phyloP scores from a whole-genome alignment of 1,140 invertebrate genomes.

The Brachionus manjavacas region DNA sequence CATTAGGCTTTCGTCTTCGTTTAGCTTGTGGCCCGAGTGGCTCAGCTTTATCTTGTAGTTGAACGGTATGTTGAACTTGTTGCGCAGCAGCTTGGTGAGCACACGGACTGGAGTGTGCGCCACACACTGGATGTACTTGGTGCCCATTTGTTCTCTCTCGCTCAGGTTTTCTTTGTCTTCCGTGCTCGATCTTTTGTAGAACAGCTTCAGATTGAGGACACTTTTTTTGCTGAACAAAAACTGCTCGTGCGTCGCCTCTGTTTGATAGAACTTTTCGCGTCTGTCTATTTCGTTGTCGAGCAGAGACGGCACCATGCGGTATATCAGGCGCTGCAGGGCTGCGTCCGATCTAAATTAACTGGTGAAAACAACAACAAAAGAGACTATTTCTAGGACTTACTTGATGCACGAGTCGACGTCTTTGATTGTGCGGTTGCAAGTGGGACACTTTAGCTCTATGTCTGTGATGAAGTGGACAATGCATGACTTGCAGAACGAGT shows the following conservation, averaged over 20 bases:
- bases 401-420: neutral
- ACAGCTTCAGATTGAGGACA: neutral
- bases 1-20: neutral
- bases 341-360: neutral
- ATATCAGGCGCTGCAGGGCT: slow-evolving; percentile 19
- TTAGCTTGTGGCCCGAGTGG: neutral
- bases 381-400: neutral
- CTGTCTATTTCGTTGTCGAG: slow-evolving; percentile 16
- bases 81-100: neutral
- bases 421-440: neutral
- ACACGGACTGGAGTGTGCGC: neutral
- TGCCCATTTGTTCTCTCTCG: neutral
- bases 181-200: neutral
- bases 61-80: slow-evolving; percentile 16
- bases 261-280: slow-evolving; percentile 17
- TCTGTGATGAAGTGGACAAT: slow-evolving; percentile 15
- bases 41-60: slow-evolving; percentile 16
- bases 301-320: neutral
- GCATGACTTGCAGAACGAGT: slow-evolving; percentile 58
- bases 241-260: neutral
- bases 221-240: neutral
- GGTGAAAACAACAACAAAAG: neutral
- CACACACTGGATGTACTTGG: slow-evolving; percentile 23
- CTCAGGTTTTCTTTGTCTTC: slow-evolving; percentile 13
- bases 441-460: neutral